Conservation (phyloP, 2,113 vertebrate species). For the Proteles cristata region DNA sequence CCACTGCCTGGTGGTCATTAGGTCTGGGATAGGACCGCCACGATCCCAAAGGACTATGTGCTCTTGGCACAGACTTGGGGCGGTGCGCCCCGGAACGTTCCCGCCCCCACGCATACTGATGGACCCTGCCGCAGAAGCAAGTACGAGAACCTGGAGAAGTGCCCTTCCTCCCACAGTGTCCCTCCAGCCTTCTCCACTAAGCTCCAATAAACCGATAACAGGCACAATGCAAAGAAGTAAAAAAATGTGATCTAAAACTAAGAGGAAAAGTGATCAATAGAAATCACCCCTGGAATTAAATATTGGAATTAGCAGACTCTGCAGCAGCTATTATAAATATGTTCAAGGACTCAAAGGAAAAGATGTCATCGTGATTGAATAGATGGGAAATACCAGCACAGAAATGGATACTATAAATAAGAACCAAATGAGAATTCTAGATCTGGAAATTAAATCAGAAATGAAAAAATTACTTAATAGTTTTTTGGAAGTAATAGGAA, state of each 20-base stretch:
- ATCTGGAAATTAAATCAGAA: slow-evolving; percentile 2
- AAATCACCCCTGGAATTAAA: neutral
- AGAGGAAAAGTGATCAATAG: neutral
- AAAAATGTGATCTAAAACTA: neutral
- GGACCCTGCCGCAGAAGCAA: neutral
- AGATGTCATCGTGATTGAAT: neutral
- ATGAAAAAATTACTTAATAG: slow-evolving; percentile 22
- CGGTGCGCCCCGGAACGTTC: neutral
- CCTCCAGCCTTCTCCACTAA: neutral
- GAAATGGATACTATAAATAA: neutral
- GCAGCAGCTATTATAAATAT: neutral
- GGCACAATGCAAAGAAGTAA: neutral
- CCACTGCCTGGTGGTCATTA: neutral
- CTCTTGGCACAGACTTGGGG: neutral
- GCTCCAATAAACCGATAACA: neutral
- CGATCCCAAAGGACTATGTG: neutral
- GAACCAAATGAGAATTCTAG: neutral
- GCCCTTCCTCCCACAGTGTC: neutral
- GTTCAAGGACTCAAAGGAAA: neutral
- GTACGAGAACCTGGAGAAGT: neutral
- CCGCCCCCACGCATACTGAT: too few species aligned
- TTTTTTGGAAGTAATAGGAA: neutral
- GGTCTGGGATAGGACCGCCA: neutral
- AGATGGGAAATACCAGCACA: neutral
- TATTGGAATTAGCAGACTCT: neutral